Conservation (phyloP, 2,888 invertebrate species). For the Drosophila testacea region DNA sequence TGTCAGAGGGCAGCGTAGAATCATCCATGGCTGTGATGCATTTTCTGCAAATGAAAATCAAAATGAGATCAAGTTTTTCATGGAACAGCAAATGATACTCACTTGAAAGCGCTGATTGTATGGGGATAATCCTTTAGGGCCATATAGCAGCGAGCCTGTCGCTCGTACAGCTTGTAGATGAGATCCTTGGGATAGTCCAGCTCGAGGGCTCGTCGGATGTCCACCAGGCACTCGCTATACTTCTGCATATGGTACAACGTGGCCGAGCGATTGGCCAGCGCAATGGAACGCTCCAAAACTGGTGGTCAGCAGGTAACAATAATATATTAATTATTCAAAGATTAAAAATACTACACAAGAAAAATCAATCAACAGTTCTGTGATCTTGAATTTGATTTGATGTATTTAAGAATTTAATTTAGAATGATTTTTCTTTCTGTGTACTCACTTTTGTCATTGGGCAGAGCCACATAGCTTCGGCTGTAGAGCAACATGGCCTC, state of each 20-base stretch:
- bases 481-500: slow-evolving; percentile 90
- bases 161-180: slow-evolving; percentile 91
- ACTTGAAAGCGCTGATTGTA: slow-evolving; percentile 88
- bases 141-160: slow-evolving; percentile 90
- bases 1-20: slow-evolving; percentile 88
- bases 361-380: no score
- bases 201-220: slow-evolving; percentile 89
- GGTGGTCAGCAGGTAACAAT: background rate
- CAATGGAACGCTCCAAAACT: slow-evolving; percentile 89
- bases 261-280: slow-evolving; percentile 93
- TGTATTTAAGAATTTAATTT: no score
- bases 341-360: background rate
- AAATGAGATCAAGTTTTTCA: fast-evolving
- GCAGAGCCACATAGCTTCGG: slow-evolving; percentile 89
- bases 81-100: slow-evolving; percentile 10
- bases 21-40: slow-evolving; percentile 90
- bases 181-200: slow-evolving; percentile 90
- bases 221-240: slow-evolving; percentile 89
- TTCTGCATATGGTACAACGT: slow-evolving; percentile 90
- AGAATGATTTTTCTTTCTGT: no score
- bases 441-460: slow-evolving; percentile 88
- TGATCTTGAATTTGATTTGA: no score
- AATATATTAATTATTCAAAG: background rate
- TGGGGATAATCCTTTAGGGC: slow-evolving; percentile 88
- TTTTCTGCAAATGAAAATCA: slow-evolving; percentile 83